These are phyloP conservation scores for Hecatera dysodea DNA, from an alignment of 2,888 invertebrate genomes.

Conservation along the genomic window DNA sequence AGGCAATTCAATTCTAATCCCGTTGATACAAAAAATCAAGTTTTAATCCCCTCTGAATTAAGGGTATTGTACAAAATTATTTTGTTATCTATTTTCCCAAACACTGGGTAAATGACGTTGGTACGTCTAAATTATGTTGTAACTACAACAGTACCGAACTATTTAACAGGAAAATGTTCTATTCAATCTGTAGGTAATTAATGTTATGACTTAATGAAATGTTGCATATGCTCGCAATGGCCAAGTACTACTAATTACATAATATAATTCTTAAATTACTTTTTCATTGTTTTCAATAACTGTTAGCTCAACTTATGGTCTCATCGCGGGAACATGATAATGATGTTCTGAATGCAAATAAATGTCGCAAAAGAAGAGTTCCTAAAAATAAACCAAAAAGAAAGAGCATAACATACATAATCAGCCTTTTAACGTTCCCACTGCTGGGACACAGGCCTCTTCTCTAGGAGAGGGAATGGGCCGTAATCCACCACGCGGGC, in stretches of 20 bases:
- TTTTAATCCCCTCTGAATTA: background rate
- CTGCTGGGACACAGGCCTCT: too few species aligned
- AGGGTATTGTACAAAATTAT: background rate
- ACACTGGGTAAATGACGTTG: background rate
- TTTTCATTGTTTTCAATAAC: background rate
- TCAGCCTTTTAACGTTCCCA: too few species aligned
- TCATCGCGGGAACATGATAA: too few species aligned
- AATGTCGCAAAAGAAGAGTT: too few species aligned
- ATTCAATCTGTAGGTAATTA: constrained; percentile 25
- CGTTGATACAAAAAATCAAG: constrained; percentile 1
- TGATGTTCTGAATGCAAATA: too few species aligned
- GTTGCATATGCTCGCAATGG: background rate
- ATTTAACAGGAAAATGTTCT: constrained; percentile 28
- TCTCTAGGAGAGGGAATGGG: too few species aligned
- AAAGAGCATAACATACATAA: too few species aligned
- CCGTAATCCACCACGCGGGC: too few species aligned
- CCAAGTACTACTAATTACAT: too few species aligned
- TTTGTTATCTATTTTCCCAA: constrained; percentile 1
- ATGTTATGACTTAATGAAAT: constrained; percentile 4
- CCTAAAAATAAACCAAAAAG: background rate
- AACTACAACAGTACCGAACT: background rate
- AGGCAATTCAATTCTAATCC: background rate
- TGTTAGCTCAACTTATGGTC: too few species aligned
- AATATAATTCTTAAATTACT: too few species aligned
- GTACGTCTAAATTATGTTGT: constrained; percentile 7